These are phyloP conservation scores for Ligdia adustata DNA, from an alignment of 2,888 invertebrate species.

Conservation along the genomic window DNA sequence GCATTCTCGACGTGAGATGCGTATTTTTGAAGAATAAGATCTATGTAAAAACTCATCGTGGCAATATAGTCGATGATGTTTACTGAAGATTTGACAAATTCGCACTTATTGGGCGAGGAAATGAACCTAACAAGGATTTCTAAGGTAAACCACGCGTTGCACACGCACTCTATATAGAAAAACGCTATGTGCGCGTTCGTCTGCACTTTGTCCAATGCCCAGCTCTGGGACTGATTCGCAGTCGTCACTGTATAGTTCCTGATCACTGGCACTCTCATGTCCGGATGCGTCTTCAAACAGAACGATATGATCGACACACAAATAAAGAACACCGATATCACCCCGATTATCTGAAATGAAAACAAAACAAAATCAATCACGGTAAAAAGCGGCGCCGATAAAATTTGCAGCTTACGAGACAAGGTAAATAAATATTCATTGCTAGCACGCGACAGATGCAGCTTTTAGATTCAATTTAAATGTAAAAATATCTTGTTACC, in stretches of 20 bases:
- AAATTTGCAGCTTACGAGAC: conserved; percentile 16
- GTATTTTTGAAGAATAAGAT: conserved; percentile 94
- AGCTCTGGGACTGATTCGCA: conserved; percentile 89
- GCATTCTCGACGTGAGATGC: conserved; percentile 96
- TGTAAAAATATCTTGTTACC: conserved; percentile 27
- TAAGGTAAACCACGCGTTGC: conserved; percentile 99
- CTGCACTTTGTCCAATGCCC: conserved; percentile 95
- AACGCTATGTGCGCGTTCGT: conserved; percentile 99
- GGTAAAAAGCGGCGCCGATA: conserved; percentile 8
- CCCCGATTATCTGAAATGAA: conserved; percentile 95
- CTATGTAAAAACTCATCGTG: conserved; percentile 99
- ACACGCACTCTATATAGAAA: conserved; percentile 99
- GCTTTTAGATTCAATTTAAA: conserved; percentile 34
- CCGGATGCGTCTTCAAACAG: conserved; percentile 99
- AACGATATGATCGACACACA: conserved; percentile 99
- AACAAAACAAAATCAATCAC: conserved; percentile 21
- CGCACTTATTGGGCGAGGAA: conserved; percentile 96
- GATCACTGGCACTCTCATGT: conserved; percentile 96
- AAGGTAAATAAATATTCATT: conserved; percentile 26
- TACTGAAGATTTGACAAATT: conserved; percentile 97
- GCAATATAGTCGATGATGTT: conserved; percentile 99
- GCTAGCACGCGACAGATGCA: conserved; percentile 20
- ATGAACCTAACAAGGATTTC: conserved; percentile 97
- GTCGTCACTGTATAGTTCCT: conserved; percentile 91
- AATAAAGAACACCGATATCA: conserved; percentile 99